phyloP scores from a whole-genome alignment of 2,888 invertebrate species.

The Cinara cedri region DNA sequence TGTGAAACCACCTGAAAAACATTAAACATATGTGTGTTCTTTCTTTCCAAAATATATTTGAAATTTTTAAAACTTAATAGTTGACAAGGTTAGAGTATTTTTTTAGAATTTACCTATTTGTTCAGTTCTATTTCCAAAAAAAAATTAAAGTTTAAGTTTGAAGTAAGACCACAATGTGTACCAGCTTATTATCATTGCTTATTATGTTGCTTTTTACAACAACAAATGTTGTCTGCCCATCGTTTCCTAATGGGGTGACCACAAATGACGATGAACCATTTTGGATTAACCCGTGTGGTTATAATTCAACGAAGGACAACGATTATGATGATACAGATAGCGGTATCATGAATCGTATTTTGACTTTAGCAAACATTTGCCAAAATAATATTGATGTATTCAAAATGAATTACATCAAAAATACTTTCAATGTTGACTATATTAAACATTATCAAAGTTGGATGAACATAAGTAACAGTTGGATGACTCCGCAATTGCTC shows the following conservation, averaged over 20 bases:
- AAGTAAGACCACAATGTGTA: no score
- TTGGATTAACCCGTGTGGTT: slow-evolving; percentile 40
- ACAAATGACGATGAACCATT: background rate
- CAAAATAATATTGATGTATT: background rate
- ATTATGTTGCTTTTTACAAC: no score
- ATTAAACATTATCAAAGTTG: background rate
- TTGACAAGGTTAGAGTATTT: no score
- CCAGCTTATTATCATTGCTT: background rate
- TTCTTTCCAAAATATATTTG: background rate
- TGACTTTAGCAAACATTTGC: background rate
- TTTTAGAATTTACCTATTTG: no score
- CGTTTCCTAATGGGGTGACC: no score
- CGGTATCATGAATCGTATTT: slow-evolving; percentile 16
- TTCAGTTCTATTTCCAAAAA: no score
- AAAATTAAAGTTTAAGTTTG: no score
- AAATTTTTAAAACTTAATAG: background rate
- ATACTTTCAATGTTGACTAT: background rate
- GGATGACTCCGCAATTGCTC: slow-evolving; percentile 2
- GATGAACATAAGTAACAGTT: background rate
- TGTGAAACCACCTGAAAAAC: slow-evolving; percentile 3
- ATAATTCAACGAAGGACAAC: background rate
- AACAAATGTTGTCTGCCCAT: no score
- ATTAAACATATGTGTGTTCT: background rate
- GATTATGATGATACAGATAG: background rate
- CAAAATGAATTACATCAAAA: background rate